A percentile compares a stretch with the other conserved stretches of the same genome.
phyloP scores from a whole-genome alignment of 2,888 invertebrate genomes.

The Catocala fraxini region DNA sequence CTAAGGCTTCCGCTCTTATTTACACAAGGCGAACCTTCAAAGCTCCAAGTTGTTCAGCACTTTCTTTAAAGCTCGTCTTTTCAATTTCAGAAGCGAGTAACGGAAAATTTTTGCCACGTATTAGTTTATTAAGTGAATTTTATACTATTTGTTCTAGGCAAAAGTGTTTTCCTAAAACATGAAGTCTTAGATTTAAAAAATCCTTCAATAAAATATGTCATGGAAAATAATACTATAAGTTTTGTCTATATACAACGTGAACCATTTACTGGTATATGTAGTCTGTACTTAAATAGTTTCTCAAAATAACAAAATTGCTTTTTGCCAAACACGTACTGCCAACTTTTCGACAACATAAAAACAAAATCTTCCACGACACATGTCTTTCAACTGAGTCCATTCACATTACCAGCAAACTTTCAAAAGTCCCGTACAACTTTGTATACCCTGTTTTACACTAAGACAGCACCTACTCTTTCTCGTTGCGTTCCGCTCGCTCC shows the following conservation, averaged over 20 bases:
- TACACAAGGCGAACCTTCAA: slow-evolving; percentile 75
- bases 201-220: too few relatives aligned
- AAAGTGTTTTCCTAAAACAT: not conserved
- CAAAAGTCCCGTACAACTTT: slow-evolving; percentile 26
- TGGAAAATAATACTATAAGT: too few relatives aligned
- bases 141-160: not conserved
- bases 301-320: not conserved
- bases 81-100: slow-evolving; percentile 57
- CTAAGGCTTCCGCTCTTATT: slow-evolving; percentile 71
- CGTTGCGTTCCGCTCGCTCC: slow-evolving; percentile 52
- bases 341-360: slow-evolving; percentile 4
- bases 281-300: not conserved
- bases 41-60: slow-evolving; percentile 70
- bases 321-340: not conserved
- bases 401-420: slow-evolving; percentile 37
- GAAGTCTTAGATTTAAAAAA: too few relatives aligned
- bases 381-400: slow-evolving; percentile 25
- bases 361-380: slow-evolving; percentile 7
- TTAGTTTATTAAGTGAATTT: slow-evolving; percentile 7
- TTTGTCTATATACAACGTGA: too few relatives aligned
- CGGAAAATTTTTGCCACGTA: slow-evolving; percentile 41
- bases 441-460: slow-evolving; percentile 32
- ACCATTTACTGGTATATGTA: too few relatives aligned
- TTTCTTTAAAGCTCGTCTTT: slow-evolving; percentile 59
- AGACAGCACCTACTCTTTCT: slow-evolving; percentile 27